These are phyloP conservation scores for Orussus abietinus DNA, from an alignment of 1,140 invertebrate genomes.

Conservation along the genomic window DNA sequence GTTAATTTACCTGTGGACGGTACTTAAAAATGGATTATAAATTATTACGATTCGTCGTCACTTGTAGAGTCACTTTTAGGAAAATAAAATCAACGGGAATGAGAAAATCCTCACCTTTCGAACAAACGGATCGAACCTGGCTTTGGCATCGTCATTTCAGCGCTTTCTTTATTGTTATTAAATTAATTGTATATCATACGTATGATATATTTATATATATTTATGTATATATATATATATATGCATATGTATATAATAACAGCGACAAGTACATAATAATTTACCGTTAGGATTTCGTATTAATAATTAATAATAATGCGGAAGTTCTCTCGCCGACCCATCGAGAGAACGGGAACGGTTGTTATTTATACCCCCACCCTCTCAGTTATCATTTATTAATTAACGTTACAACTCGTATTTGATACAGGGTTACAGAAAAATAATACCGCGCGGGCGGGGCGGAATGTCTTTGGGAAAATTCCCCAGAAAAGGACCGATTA, in stretches of 20 bases:
- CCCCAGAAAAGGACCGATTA: too few species aligned
- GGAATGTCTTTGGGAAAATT: slow-evolving; percentile 35
- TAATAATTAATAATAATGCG: slow-evolving; percentile 32
- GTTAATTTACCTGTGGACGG: too few species aligned
- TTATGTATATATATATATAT: slow-evolving; percentile 35
- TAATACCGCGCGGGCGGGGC: slow-evolving; percentile 45
- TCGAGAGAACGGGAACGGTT: slow-evolving; percentile 23
- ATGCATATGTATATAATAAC: slow-evolving; percentile 44
- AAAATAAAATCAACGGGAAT: background rate
- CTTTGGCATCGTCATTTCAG: slow-evolving; percentile 16
- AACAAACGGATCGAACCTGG: too few species aligned
- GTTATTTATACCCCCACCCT: slow-evolving; percentile 14
- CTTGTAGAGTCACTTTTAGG: slow-evolving; percentile 6
- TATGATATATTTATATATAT: slow-evolving; percentile 20
- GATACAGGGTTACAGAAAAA: slow-evolving; percentile 53
- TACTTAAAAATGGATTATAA: background rate
- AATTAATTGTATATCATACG: slow-evolving; percentile 40
- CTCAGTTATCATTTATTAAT: slow-evolving; percentile 18
- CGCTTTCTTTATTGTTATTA: slow-evolving; percentile 49
- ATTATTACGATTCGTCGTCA: slow-evolving; percentile 4
- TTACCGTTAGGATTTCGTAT: slow-evolving; percentile 48
- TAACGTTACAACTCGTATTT: slow-evolving; percentile 40
- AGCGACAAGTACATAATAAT: slow-evolving; percentile 48
- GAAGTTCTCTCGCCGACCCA: slow-evolving; percentile 15
- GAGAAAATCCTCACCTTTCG: too few species aligned